Base-by-base conservation (phyloP, 2,888 invertebrate species). In the Phragmatobia fuliginosa region DNA sequence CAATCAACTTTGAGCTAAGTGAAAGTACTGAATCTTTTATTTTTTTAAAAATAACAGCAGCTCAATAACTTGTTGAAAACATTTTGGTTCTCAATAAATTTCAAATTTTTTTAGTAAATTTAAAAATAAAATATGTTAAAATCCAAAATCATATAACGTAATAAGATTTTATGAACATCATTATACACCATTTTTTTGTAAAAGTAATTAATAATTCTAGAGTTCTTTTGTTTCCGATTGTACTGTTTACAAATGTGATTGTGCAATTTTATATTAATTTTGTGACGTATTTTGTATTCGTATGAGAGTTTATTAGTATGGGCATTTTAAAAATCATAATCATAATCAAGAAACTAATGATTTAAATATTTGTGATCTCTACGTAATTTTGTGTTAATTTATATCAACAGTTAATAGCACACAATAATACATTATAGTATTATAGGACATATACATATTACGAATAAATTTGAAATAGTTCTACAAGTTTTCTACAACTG, bases 231-330 rank as follows among this genome's bases (percentile, higher is more conserved):
- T 56, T 28, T 1, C 18, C 28, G 10, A 60, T 7, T 62, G 32
- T 62, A 70, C 67, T 58, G 41, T 68, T 72, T 68, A 73, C 72
- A 63, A 45, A 70, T 64, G 49, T 67, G 71, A 75, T 72, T 74
- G 82, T 82, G 80, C 82, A 83, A 83, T 82, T 81, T 72, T 67
- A 66, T 80, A 71, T 74, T 63, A 73, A 68, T 73, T 67, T 68
- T 70, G 64, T 69, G 70, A 60, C 58, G 59, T 75, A 71, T 78
- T 77, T 67, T 56, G 28, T 31, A 31, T 67, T 58, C 63, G 64
- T 62, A 68, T 41, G 18, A 11, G 0, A 8, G 45, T 21, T 6
- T 36, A 25, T 45, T 25, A 45, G 56, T n/a, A 45, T 25, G 59
- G 18, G 25, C 33, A 66, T 60, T 60, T 31, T 45, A n/a, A 58